Percentiles rank a stretch among this genome's conserved stretches.
phyloP scores from a whole-genome alignment of 1,140 invertebrate species.

The Nautilus pompilius region DNA sequence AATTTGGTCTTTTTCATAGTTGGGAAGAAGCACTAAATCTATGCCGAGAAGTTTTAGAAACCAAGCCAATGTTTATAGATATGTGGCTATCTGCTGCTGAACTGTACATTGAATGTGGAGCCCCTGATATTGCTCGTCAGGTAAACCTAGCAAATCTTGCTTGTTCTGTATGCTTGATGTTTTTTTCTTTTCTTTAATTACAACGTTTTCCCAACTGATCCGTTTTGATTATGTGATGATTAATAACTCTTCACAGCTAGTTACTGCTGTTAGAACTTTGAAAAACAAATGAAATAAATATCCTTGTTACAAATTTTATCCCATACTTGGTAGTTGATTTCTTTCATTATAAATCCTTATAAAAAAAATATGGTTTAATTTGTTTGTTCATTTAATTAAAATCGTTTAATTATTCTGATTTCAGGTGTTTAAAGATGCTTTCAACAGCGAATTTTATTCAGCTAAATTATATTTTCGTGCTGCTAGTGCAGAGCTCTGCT shows the following conservation, averaged over 20 bases:
- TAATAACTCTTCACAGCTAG: neutral
- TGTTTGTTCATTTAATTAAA: neutral
- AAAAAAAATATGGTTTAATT: neutral
- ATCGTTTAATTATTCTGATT: slow-evolving; percentile 3
- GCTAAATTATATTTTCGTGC: slow-evolving; percentile 25
- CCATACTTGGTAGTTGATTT: neutral
- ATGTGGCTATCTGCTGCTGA: slow-evolving; percentile 31
- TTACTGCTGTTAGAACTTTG: no score
- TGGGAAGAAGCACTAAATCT: slow-evolving; percentile 16
- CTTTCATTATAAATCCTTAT: neutral
- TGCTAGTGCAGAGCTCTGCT: slow-evolving; percentile 15
- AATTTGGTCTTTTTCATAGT: slow-evolving; percentile 8
- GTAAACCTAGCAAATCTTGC: slow-evolving; percentile 5
- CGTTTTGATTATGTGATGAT: neutral
- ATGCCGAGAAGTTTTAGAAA: slow-evolving; percentile 12
- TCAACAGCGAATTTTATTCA: slow-evolving; percentile 12
- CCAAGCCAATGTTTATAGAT: slow-evolving; percentile 15
- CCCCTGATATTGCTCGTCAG: slow-evolving; percentile 19
- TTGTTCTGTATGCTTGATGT: neutral
- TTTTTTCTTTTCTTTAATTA: neutral
- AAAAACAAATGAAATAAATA: no score
- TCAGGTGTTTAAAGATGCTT: slow-evolving; percentile 28
- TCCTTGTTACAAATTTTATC: neutral
- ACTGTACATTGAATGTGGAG: slow-evolving; percentile 18
- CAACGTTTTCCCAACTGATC: neutral